These are phyloP conservation scores for Parasteatoda tepidariorum DNA, from an alignment of 1,140 invertebrate species.

Conservation along the genomic window DNA sequence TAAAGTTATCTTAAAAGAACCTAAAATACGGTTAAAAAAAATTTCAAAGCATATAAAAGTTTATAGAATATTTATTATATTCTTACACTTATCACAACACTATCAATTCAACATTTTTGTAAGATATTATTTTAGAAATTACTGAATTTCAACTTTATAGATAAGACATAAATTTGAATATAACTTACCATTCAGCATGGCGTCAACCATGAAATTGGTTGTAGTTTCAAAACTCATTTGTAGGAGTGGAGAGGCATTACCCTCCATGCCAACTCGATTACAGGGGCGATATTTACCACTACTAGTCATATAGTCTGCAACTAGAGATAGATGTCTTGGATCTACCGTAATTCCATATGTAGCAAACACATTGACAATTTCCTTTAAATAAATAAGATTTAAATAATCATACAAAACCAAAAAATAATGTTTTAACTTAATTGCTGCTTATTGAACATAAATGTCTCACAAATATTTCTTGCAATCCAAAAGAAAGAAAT, in stretches of 20 bases:
- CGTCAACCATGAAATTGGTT: conserved; percentile 84
- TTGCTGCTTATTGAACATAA: not conserved
- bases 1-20: no score
- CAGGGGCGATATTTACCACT: conserved; percentile 90
- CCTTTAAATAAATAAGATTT: conserved; percentile 68
- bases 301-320: conserved; percentile 98
- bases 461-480: not conserved
- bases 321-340: conserved; percentile 88
- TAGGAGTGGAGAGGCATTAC: conserved; percentile 85
- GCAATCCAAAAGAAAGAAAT: no score
- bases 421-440: not conserved
- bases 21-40: no score
- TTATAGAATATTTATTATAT: not conserved
- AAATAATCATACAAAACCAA: not conserved
- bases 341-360: conserved; percentile 97
- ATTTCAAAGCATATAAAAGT: not conserved
- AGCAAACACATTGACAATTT: conserved; percentile 92
- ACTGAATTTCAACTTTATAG: no score
- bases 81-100: not conserved
- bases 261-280: conserved; percentile 89
- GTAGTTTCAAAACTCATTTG: conserved; percentile 99
- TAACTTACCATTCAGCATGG: conserved; percentile 73
- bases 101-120: not conserved
- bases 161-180: no score
- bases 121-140: not conserved